These are phyloP conservation scores for Macrochelys suwanniensis DNA, from an alignment of 2,797 vertebrate species.

Conservation along the genomic window DNA sequence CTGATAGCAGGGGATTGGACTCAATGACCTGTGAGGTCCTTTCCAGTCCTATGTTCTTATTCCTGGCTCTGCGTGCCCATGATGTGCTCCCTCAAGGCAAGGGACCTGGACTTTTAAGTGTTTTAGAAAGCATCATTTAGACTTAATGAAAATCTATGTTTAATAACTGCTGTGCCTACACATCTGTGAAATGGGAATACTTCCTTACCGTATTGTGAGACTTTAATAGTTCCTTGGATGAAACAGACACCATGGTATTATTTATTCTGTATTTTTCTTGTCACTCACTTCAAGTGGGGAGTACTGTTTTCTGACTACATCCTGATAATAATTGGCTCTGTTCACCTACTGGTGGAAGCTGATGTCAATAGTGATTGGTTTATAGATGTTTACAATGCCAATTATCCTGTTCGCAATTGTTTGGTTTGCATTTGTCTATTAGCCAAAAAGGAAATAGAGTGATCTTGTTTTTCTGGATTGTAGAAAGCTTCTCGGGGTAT, in stretches of 20 bases:
- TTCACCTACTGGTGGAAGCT: fast-evolving
- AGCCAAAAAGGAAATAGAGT: background rate
- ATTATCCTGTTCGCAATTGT: background rate
- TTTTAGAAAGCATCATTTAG: background rate
- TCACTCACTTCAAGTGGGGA: background rate
- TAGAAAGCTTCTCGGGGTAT: background rate
- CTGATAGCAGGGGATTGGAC: too few relatives aligned
- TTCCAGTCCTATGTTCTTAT: too few relatives aligned
- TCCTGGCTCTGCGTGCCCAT: too few relatives aligned
- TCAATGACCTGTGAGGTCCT: too few relatives aligned
- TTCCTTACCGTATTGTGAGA: background rate
- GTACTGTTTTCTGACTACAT: background rate
- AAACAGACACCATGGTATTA: fast-evolving
- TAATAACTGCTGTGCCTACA: background rate
- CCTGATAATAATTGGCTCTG: background rate
- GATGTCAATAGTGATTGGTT: background rate
- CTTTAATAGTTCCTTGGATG: background rate
- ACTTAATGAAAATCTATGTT: background rate
- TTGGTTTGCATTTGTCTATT: background rate
- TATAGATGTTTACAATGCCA: background rate
- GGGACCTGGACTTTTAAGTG: background rate
- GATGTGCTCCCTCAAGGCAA: too few relatives aligned
- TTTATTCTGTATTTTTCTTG: fast-evolving
- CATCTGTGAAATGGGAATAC: fast-evolving
- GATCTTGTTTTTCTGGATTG: background rate